Conservation (phyloP, 2,888 invertebrate species). For the Dasypogon diadema region DNA sequence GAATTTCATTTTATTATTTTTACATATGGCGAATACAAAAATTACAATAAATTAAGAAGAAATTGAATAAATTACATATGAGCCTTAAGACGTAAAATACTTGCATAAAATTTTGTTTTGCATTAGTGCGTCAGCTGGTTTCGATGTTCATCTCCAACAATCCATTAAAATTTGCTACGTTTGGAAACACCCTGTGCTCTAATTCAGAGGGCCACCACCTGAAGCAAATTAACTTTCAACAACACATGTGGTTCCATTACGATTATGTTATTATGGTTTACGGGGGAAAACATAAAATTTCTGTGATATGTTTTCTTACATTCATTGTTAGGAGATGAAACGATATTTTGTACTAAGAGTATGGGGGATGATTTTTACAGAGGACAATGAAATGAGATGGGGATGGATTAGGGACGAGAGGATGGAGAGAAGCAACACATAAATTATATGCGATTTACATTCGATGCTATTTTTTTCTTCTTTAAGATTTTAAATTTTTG, state of each 20-base stretch:
- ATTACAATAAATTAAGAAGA: slow-evolving; percentile 17
- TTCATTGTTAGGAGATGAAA: too few species aligned
- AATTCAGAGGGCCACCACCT: background rate
- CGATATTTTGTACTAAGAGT: too few species aligned
- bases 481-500: too few species aligned
- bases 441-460: too few species aligned
- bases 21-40: slow-evolving; percentile 14
- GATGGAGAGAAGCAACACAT: too few species aligned
- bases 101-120: background rate
- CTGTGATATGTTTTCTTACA: too few species aligned
- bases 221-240: background rate
- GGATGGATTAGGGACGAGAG: too few species aligned
- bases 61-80: background rate
- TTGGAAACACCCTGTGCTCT: background rate
- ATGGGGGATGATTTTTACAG: too few species aligned
- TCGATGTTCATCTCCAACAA: background rate
- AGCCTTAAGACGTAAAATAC: background rate
- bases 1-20: slow-evolving; percentile 31
- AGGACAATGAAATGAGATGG: too few species aligned
- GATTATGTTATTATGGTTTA: too few species aligned
- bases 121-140: background rate
- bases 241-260: background rate
- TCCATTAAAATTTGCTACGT: background rate
- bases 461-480: too few species aligned
- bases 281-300: too few species aligned